Conservation (phyloP, 1,140 invertebrate species). For the Ephestia elutella region DNA sequence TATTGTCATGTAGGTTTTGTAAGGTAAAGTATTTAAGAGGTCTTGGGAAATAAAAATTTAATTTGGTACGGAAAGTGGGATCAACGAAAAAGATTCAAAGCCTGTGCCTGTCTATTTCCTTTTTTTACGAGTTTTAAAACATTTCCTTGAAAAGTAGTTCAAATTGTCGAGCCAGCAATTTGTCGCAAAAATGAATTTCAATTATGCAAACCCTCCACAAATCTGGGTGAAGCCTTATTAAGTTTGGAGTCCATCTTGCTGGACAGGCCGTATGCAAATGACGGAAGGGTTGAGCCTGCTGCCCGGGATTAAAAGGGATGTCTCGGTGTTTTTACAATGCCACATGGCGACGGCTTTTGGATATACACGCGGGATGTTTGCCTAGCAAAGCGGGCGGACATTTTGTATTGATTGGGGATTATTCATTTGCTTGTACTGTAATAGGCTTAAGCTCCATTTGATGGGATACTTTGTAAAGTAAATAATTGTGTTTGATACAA, state of each 20-base stretch:
- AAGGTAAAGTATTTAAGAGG: too few species aligned
- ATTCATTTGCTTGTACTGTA: background rate
- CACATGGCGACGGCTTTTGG: constrained; percentile 41
- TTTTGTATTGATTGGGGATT: background rate
- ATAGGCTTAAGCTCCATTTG: constrained; percentile 14
- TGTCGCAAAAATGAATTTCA: constrained; percentile 27
- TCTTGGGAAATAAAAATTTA: too few species aligned
- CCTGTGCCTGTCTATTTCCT: too few species aligned
- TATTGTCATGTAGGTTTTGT: too few species aligned
- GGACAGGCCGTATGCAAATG: constrained; percentile 46
- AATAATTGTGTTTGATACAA: background rate
- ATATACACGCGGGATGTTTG: constrained; percentile 5
- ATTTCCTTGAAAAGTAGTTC: too few species aligned
- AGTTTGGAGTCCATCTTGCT: constrained; percentile 36
- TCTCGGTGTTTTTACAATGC: constrained; percentile 38
- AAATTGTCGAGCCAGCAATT: constrained; percentile 7
- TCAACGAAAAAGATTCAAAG: too few species aligned
- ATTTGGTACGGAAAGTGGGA: too few species aligned
- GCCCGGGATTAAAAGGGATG: constrained; percentile 35
- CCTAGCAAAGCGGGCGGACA: background rate
- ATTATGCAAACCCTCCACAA: constrained; percentile 25
- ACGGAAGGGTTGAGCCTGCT: constrained; percentile 29
- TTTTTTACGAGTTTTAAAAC: too few species aligned
- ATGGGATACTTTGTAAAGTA: constrained; percentile 6
- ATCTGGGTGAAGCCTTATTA: constrained; percentile 31